Evolutionary conservation across 2,113 vertebrate species (phyloP), one percentile per base, ranked within the genome.

Genomic region (Thunnus maccoyii): DNA sequence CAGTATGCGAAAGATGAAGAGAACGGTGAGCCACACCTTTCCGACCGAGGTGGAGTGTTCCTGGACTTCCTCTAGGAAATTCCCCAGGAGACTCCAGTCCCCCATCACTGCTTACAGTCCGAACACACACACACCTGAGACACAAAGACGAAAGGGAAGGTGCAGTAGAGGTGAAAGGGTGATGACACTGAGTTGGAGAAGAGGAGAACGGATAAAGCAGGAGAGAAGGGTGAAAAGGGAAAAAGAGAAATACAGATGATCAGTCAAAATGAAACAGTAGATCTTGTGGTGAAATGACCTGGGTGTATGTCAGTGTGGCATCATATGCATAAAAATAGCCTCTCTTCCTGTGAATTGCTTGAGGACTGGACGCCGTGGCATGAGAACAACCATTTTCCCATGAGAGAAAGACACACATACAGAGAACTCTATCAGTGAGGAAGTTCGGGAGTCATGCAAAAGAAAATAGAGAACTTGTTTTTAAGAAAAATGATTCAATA

Each of bases 1-100:
- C 80, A 99, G 94, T 95, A 99, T 99, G n/a, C 98, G 97, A 81
- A 99, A 99, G 89, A 99, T 99, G 90, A 99, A 99, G 44, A 99
- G 96, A 14, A 99, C 95, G 0, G 98, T 98, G 78, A 99, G 88
- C 98, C 98, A 99, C 36, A 99, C 97, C 85, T 99, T 99, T 46
- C 98, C 98, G 1, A 99, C 96, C 14, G 98, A 97, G 0, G 98
- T 99, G 69, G 98, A 99, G 87, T 99, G 97, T 82, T 99, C 98
- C 92, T 99, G 98, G 3, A 99, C 97, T 83, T 99, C 97, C 86
- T 99, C 98, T 3, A 99, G 96, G 91, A 99, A 96, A 81, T 98
- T 97, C 47, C 97, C 97, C 81, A 99, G 93, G 88, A 99, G 97
- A 91, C 95, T 99, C 98, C 98, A 99, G 91, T 99, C 98, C 1